Base-by-base conservation (phyloP, 2,113 vertebrate genomes). In the Baryphthengus martii region DNA sequence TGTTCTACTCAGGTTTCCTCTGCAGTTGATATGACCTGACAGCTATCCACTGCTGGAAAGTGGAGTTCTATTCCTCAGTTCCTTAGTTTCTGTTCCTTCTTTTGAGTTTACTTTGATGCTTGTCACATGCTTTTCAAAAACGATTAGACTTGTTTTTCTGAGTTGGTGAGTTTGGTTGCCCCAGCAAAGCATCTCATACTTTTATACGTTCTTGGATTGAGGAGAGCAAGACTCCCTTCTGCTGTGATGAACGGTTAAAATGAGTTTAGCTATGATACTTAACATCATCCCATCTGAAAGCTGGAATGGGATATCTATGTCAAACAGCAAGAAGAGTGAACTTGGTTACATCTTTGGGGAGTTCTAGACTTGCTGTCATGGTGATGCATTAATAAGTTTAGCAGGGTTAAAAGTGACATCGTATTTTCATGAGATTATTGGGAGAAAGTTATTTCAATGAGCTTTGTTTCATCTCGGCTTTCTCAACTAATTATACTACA, bases 51-150 rank as follows among this genome's bases (percentile, higher is more conserved):
- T 24, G 20, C 47, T 93, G 85, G 71, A 91, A 86, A 67, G 80
- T 24, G 18, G 40, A 44, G 37, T 90, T 91, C 87, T 88, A 61
- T 91, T 95, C 56, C 19, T 5, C 6, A 6, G 26, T 88, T 91
- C 66, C 47, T 87, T 88, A 78, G 75, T 82, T 94, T 55, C 29
- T 63, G 7, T 81, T 93, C 35, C n/a, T 91, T 65, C 56, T 28
- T n/a, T 56, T 85, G 39, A 75, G 37, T 73, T 86, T 53, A 20
- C 58, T 91, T 91, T 76, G 73, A 58, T 87, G 70, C 35, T 88
- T 89, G 77, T 93, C 74, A 35, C 21, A 12, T 4, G 39, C 23
- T 21, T 94, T 95, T 93, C 85, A 75, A 72, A 94, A 81, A 20
- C 39, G 74, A 42, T 85, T 84, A 93, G 33, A 24, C 56, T 75